Evolutionary conservation across 2,797 vertebrate genomes (phyloP).

Genomic region (Emydoidea blandingii): DNA sequence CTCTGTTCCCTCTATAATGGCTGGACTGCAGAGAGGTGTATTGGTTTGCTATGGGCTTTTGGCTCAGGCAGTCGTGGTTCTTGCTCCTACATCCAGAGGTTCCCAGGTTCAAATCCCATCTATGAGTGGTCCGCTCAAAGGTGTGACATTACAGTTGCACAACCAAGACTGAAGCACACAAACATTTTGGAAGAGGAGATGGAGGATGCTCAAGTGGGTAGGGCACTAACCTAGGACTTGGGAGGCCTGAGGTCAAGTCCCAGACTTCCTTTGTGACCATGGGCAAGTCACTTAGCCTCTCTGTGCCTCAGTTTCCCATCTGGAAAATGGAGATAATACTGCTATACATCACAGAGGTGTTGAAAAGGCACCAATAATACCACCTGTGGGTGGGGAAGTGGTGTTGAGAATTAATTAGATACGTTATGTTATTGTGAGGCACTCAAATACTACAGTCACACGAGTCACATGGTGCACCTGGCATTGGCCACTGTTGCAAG

Average conservation of each 20-base stretch:
- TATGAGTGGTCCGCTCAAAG: neutral
- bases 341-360: neutral
- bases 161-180: neutral
- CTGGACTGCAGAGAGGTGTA: neutral
- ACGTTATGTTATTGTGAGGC: neutral
- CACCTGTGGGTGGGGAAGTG: neutral
- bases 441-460: neutral
- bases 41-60: neutral
- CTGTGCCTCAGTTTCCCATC: neutral
- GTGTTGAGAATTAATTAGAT: neutral
- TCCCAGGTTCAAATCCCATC: neutral
- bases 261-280: neutral
- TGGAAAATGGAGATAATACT: neutral
- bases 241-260: neutral
- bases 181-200: neutral
- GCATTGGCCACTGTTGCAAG: too few relatives aligned
- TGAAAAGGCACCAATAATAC: neutral
- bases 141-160: neutral
- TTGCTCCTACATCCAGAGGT: neutral
- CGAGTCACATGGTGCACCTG: too few relatives aligned
- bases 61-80: neutral
- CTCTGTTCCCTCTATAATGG: neutral
- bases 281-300: neutral
- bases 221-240: neutral
- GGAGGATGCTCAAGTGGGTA: neutral